Base-by-base conservation (phyloP, 2,888 invertebrate genomes). In the Linnaemya tessellans region DNA sequence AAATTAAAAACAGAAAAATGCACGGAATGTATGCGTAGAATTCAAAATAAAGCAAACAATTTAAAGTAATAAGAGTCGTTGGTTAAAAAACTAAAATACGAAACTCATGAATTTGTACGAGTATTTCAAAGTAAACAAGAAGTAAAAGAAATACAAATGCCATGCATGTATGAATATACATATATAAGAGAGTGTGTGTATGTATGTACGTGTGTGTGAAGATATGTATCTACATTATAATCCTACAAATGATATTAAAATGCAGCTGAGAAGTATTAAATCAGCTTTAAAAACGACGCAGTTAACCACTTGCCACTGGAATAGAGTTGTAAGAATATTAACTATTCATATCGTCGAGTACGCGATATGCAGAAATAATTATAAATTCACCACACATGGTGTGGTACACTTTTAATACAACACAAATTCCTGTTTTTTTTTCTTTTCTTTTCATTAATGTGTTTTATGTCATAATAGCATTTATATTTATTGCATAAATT, bases 271-370 rank as follows among this genome's bases (percentile, higher is more conserved):
- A 64, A 65, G 13, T 13, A 71, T 18, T 7, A 11, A 49, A 10
- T 20, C 46, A 43, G 65, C 25, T 49, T 65, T 8, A 70, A 67
- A 84, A 75, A 54, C 13, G 54, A 70, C 54, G 51, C 25, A 49
- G 62, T 67, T 78, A 38, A 77, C 60, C 25, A 73, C 54, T 73
- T 77, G 67, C 78, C 80, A 80, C 80, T 78, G 80, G 78, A 84
- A 84, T 41, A 11, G 38, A 41, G 38, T 41, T 41, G 38, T 41
- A 41, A 41, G 38, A 41, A 11, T 11, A 41, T 41, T 41, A 11
- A 41, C 3, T 41, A 41, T 11, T 41, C 41, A 41, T 41, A 2
- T 41, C 11, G 10, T 13, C 41, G 41, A 41, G 13, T 41, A 41
- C 13, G 10, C 11, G 41, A 11, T 13, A 41, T 41, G 38, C 38